phyloP scores from a whole-genome alignment of 2,888 invertebrate genomes.

The Clunio marinus region DNA sequence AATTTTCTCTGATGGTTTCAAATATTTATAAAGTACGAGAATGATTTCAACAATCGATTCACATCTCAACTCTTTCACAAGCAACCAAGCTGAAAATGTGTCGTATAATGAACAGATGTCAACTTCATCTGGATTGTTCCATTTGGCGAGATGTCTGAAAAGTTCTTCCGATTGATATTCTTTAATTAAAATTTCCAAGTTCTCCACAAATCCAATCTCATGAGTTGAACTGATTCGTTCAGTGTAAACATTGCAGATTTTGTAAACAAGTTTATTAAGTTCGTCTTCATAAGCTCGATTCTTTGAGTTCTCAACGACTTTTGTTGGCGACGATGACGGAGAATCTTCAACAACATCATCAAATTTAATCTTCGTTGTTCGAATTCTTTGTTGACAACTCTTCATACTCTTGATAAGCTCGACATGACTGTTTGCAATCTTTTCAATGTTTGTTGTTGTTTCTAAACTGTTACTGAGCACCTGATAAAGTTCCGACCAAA shows the following conservation, averaged over 20 bases:
- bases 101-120: conserved; percentile 44
- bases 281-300: conserved; percentile 43
- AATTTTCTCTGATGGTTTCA: conserved; percentile 55
- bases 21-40: conserved; percentile 58
- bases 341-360: conserved; percentile 55
- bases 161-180: conserved; percentile 57
- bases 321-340: conserved; percentile 44
- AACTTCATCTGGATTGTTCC: conserved; percentile 44
- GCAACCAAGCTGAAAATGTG: conserved; percentile 52
- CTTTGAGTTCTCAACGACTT: conserved; percentile 42
- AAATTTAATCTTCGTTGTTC: conserved; percentile 46
- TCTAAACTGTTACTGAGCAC: conserved; percentile 43
- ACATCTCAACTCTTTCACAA: conserved; percentile 53
- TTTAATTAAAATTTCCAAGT: conserved; percentile 55
- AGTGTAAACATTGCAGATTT: conserved; percentile 56
- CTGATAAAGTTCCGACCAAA: conserved; percentile 47
- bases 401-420: conserved; percentile 51
- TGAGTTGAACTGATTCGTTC: conserved; percentile 53
- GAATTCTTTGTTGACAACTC: conserved; percentile 45
- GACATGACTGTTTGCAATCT: conserved; percentile 49
- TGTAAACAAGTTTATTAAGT: conserved; percentile 52
- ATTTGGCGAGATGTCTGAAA: conserved; percentile 51
- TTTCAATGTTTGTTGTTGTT: conserved; percentile 42
- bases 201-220: conserved; percentile 53
- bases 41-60: conserved; percentile 59